Conservation (phyloP, 2,888 invertebrate genomes). For the Drosophila cyrtoloma region DNA sequence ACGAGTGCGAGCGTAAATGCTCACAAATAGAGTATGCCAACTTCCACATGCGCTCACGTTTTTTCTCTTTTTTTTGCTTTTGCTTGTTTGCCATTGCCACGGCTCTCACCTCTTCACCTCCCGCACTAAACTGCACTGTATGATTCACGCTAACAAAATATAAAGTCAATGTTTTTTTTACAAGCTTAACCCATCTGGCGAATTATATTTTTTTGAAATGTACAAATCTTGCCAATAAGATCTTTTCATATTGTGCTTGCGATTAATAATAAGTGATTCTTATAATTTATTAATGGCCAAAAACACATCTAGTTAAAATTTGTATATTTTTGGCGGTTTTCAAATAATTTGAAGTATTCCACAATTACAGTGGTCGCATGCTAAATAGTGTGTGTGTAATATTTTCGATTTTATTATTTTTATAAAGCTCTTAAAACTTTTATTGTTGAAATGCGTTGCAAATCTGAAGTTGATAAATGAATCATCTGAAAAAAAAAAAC, state of each 20-base stretch:
- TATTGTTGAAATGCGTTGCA: not conserved
- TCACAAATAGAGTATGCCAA: constrained; percentile 43
- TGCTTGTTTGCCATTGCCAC: constrained; percentile 49
- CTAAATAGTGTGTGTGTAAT: not conserved
- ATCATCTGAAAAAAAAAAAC: not conserved
- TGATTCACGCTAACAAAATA: constrained; percentile 70
- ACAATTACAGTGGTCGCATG: not conserved
- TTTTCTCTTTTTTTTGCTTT: constrained; percentile 53
- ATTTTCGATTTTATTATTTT: not conserved
- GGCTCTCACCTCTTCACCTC: constrained; percentile 5
- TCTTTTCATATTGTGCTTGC: constrained; percentile 19
- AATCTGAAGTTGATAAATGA: not conserved
- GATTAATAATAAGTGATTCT: constrained; percentile 20
- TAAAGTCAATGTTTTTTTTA: constrained; percentile 62
- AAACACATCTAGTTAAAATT: constrained; percentile 4
- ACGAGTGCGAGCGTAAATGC: not conserved
- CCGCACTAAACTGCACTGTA: constrained; percentile 1
- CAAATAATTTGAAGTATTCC: constrained; percentile 7
- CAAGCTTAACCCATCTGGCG: constrained; percentile 45
- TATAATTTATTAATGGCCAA: constrained; percentile 15
- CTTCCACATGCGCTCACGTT: constrained; percentile 27
- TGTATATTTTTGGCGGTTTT: not conserved
- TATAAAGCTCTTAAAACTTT: not conserved
- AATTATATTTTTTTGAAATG: constrained; percentile 31
- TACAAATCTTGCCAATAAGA: constrained; percentile 38